Evolutionary conservation across 2,797 vertebrate species (phyloP).

Genomic region (Otus scops): DNA sequence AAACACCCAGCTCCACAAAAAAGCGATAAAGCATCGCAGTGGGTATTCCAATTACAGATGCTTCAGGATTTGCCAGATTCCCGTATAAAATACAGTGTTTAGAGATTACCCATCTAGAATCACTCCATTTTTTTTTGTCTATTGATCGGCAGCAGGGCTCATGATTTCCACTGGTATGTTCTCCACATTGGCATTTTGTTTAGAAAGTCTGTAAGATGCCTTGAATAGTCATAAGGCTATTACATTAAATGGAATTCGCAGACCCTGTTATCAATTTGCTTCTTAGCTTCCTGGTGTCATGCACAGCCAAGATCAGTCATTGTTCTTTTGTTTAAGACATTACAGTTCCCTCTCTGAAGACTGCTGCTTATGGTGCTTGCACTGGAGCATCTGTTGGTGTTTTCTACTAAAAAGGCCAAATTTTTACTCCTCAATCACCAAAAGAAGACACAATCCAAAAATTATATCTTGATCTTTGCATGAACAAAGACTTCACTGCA

Average conservation of each 20-base stretch:
- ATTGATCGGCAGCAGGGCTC: conserved; percentile 19
- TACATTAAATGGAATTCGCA: conserved; percentile 29
- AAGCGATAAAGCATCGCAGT: background rate
- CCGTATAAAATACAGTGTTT: background rate
- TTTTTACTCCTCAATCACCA: background rate
- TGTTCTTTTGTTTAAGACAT: background rate
- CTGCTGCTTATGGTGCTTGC: background rate
- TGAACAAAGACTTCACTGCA: background rate
- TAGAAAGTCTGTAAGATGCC: conserved; percentile 4
- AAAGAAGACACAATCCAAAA: background rate
- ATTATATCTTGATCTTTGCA: background rate
- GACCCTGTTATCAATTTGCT: conserved; percentile 40
- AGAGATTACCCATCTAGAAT: conserved; percentile 5
- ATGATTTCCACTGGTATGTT: background rate
- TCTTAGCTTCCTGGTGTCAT: conserved; percentile 2
- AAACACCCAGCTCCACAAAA: background rate
- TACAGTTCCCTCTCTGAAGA: background rate
- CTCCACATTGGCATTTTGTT: conserved; percentile 7
- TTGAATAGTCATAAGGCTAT: background rate
- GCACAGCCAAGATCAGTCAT: background rate
- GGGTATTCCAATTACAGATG: conserved; percentile 28
- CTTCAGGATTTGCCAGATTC: conserved; percentile 18
- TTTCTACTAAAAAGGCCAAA: background rate
- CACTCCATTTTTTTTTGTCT: background rate
- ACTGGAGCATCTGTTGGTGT: background rate